Base-by-base conservation (phyloP, 2,888 invertebrate genomes). In the Mylabris sibirica region DNA sequence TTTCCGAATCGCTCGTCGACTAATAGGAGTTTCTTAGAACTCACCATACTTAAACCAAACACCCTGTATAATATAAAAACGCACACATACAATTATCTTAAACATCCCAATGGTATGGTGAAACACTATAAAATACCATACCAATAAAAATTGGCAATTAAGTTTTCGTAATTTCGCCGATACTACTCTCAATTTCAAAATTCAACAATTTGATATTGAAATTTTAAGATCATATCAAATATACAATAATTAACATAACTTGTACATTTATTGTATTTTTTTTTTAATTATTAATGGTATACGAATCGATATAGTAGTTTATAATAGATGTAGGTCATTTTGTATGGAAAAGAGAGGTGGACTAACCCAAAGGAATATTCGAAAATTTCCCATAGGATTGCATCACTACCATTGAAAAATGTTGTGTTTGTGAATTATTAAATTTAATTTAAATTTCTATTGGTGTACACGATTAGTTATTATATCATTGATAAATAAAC, bases 391-490 rank as follows among this genome's bases (percentile, higher is more conserved):
- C 80, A 72, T 61, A 76, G 79, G 80, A 78, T 69, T 72, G 70
- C 68, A 74, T 76, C 66, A 67, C 74, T 72, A 74, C 77, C 76
- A 78, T 79, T 75, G 78, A 78, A 79, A 79, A 79, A 80, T 78
- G 78, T 78, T 75, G 70, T 70, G 68, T 71, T 30, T 72, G 70
- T 80, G 78, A 77, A 80, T 80, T 80, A 78, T 79, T 80, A 80
- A 80, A 79, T 79, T 79, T 78, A 80, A 79, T 80, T 79, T 80
- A 75, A 79, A 80, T 78, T 79, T 76, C 69, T 75, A 74, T 73
- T 64, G 73, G 66, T 72, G 72, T 74, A 72, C 68, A 66, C 49
- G 64, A 69, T 66, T 69, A 66, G 63, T 41, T 57, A 59, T 66
- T 60, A 64, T 60, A 64, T 63, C 9, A 26, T 11, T 22, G 5